These are phyloP conservation scores for Morpho helenor DNA, from an alignment of 2,888 invertebrate genomes.

Conservation along the genomic window DNA sequence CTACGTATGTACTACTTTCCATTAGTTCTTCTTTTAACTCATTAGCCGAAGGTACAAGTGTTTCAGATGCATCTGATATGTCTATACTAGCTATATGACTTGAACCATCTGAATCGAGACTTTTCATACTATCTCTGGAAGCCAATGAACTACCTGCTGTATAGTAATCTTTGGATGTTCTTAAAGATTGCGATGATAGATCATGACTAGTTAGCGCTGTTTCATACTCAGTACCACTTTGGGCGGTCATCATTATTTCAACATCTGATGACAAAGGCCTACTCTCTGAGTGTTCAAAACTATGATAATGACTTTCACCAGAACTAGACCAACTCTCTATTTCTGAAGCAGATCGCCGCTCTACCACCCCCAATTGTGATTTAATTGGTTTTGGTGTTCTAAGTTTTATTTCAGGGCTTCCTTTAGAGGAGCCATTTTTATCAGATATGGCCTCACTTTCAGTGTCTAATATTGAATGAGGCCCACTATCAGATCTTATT, in stretches of 20 bases:
- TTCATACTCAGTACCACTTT: slow-evolving; percentile 91
- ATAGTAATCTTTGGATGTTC: slow-evolving; percentile 91
- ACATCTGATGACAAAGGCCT: slow-evolving; percentile 93
- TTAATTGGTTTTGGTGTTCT: slow-evolving; percentile 68
- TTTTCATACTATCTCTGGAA: slow-evolving; percentile 93
- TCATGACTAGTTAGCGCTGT: slow-evolving; percentile 90
- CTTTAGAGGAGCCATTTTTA: slow-evolving; percentile 65
- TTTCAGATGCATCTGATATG: slow-evolving; percentile 95
- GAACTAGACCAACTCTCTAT: slow-evolving; percentile 91
- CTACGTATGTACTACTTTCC: slow-evolving; percentile 80
- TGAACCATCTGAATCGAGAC: slow-evolving; percentile 92
- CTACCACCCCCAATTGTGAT: slow-evolving; percentile 71
- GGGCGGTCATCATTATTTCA: slow-evolving; percentile 87
- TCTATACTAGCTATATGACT: slow-evolving; percentile 93
- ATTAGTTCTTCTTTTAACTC: slow-evolving; percentile 88
- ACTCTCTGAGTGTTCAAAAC: slow-evolving; percentile 89
- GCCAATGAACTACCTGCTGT: slow-evolving; percentile 93
- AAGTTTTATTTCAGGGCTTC: slow-evolving; percentile 67
- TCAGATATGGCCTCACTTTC: slow-evolving; percentile 70
- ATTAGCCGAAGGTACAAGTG: slow-evolving; percentile 93
- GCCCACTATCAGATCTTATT: slow-evolving; percentile 70
- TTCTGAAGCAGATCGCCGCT: slow-evolving; percentile 87
- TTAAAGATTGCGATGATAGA: slow-evolving; percentile 83
- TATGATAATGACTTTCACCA: slow-evolving; percentile 93
- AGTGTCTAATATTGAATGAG: slow-evolving; percentile 73